Conservation (phyloP, 2,888 invertebrate species). For the Cheilosia scutellata region DNA sequence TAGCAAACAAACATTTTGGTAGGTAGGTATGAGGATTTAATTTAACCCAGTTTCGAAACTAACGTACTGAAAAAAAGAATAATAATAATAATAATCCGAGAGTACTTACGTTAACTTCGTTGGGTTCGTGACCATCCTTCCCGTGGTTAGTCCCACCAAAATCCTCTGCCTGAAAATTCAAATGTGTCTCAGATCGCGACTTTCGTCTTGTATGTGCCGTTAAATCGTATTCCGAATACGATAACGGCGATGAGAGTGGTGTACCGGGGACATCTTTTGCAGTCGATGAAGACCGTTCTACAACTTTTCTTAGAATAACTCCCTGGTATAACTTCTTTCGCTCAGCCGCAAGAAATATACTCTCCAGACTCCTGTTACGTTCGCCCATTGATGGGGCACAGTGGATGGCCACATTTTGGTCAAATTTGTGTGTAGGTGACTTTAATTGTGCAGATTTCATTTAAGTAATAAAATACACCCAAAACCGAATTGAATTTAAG, state of each 20-base stretch:
- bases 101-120: slow-evolving; percentile 56
- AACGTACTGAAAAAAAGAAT: not conserved
- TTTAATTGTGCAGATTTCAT: slow-evolving; percentile 66
- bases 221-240: slow-evolving; percentile 51
- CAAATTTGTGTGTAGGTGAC: slow-evolving; percentile 4
- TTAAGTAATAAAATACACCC: slow-evolving; percentile 45
- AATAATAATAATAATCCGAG: not conserved
- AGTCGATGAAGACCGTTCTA: slow-evolving; percentile 35
- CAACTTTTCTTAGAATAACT: slow-evolving; percentile 39
- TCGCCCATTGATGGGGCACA: slow-evolving; percentile 38
- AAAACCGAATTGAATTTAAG: slow-evolving; percentile 10
- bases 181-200: slow-evolving; percentile 52
- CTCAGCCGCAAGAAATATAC: slow-evolving; percentile 29
- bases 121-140: slow-evolving; percentile 22
- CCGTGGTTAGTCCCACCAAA: slow-evolving; percentile 14
- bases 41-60: slow-evolving; percentile 23
- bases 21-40: slow-evolving; percentile 15
- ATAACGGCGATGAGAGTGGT: slow-evolving; percentile 52
- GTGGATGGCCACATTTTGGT: slow-evolving; percentile 30
- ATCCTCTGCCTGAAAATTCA: slow-evolving; percentile 51
- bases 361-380: slow-evolving; percentile 52
- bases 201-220: slow-evolving; percentile 44
- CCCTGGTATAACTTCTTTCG: slow-evolving; percentile 28
- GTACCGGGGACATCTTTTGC: slow-evolving; percentile 46
- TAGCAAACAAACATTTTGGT: not conserved